These are phyloP conservation scores for Luperina nickerlii DNA, from an alignment of 2,888 invertebrate species.

Conservation along the genomic window DNA sequence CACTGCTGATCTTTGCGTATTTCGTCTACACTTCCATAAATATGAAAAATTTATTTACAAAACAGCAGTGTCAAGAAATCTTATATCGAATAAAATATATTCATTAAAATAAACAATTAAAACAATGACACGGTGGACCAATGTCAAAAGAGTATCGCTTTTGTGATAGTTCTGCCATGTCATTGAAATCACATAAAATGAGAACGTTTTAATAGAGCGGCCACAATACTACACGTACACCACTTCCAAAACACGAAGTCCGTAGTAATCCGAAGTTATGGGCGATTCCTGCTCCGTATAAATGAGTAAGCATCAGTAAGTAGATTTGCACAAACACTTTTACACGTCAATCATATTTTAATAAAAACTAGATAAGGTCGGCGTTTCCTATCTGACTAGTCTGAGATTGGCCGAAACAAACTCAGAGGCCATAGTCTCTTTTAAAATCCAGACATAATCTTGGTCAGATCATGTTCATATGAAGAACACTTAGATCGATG, in stretches of 20 bases:
- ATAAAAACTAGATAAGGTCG: no score
- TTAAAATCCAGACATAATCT: no score
- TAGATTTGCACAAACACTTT: no score
- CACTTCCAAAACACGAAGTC: not conserved
- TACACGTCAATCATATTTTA: no score
- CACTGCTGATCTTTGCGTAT: not conserved
- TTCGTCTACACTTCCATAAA: not conserved
- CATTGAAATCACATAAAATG: not conserved
- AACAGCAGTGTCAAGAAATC: not conserved
- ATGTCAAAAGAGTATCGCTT: not conserved
- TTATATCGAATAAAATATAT: not conserved
- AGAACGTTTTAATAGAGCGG: not conserved
- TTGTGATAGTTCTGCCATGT: not conserved
- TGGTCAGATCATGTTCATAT: no score
- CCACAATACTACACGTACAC: not conserved
- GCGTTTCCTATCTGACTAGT: no score
- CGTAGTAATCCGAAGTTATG: no score
- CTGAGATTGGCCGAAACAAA: no score
- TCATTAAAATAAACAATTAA: not conserved
- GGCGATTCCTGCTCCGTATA: not conserved
- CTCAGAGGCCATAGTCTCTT: no score
- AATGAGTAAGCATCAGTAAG: no score
- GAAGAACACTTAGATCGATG: no score
- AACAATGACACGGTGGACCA: not conserved
- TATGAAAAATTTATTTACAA: not conserved